Evolutionary conservation across 1,140 invertebrate genomes (phyloP).

Genomic region (Apis florea): DNA sequence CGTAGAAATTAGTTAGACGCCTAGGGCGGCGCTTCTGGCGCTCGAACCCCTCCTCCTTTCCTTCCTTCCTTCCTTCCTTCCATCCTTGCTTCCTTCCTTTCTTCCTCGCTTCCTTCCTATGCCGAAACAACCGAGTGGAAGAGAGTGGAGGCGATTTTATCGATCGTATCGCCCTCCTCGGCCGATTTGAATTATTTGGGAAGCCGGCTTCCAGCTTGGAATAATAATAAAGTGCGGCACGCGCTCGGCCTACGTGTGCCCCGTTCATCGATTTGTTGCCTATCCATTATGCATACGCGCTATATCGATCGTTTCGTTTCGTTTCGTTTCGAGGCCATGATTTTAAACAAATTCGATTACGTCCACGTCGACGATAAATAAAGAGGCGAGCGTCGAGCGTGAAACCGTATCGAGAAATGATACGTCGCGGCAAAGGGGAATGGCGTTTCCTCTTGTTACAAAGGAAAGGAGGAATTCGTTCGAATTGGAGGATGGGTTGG

Average conservation of each 20-base stretch:
- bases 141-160: constrained; percentile 25
- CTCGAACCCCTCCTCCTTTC: constrained; percentile 17
- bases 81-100: constrained; percentile 16
- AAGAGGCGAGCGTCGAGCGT: neutral
- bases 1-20: constrained; percentile 53
- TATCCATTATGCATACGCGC: constrained; percentile 35
- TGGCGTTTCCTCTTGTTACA: constrained; percentile 6
- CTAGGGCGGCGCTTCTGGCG: neutral
- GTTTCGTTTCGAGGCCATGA: constrained; percentile 17
- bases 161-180: constrained; percentile 34
- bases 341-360: constrained; percentile 49
- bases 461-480: constrained; percentile 4
- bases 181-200: constrained; percentile 37
- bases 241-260: neutral
- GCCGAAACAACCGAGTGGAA: neutral
- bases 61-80: constrained; percentile 1
- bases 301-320: constrained; percentile 32
- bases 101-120: constrained; percentile 13
- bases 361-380: constrained; percentile 20
- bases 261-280: constrained; percentile 16
- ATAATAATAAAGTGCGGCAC: constrained; percentile 38
- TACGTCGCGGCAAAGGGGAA: constrained; percentile 10
- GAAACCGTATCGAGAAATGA: constrained; percentile 7
- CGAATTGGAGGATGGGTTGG: neutral
- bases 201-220: constrained; percentile 7